Percentiles rank a stretch among this genome's conserved stretches.
These are phyloP conservation scores for Poliocrania exsul DNA, from an alignment of 2,797 vertebrate genomes.

Conservation along the genomic window DNA sequence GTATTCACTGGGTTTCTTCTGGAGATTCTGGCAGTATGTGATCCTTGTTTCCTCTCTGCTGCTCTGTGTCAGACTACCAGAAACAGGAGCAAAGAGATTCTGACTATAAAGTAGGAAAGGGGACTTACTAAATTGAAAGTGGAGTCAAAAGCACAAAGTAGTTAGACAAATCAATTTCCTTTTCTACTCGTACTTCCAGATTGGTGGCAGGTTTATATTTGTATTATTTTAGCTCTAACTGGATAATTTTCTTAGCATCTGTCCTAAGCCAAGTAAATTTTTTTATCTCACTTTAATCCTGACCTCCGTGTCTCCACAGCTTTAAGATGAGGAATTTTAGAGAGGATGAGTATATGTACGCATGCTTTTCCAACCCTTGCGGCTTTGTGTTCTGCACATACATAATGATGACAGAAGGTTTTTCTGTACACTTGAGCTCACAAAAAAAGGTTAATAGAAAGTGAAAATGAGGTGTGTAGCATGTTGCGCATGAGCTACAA, in stretches of 20 bases:
- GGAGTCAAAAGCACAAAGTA: background rate
- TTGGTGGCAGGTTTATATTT: background rate
- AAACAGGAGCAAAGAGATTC: background rate
- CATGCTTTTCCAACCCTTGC: background rate
- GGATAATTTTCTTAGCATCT: background rate
- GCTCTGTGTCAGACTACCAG: background rate
- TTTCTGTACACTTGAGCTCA: slow-evolving; percentile 35
- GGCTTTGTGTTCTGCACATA: background rate
- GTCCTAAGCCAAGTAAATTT: background rate
- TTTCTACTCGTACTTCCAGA: background rate
- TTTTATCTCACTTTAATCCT: background rate
- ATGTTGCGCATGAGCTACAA: slow-evolving; percentile 15
- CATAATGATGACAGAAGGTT: slow-evolving; percentile 44
- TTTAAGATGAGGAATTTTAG: background rate
- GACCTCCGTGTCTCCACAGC: background rate
- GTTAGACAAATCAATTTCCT: background rate
- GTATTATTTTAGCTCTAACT: background rate
- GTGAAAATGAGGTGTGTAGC: slow-evolving; percentile 53
- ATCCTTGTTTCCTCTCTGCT: background rate
- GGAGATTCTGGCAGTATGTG: background rate
- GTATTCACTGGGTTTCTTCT: background rate
- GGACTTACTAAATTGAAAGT: background rate
- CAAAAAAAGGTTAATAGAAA: slow-evolving; percentile 49
- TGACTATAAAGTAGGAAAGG: background rate
- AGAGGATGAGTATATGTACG: background rate